These are phyloP conservation scores for Neuroterus valhalla DNA, from an alignment of 1,140 invertebrate species.

Conservation along the genomic window DNA sequence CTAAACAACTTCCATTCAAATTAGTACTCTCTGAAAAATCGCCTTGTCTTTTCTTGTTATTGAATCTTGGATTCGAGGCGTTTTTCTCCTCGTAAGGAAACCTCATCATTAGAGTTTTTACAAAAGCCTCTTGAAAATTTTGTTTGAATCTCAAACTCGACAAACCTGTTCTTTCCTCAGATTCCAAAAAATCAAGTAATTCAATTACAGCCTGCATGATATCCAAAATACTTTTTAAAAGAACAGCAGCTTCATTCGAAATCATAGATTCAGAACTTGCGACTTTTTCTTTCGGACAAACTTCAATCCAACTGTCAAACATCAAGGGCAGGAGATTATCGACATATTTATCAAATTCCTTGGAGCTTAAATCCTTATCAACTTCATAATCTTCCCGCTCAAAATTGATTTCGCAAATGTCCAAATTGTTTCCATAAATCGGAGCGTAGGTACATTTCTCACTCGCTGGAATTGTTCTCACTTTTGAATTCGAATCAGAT, in stretches of 20 bases:
- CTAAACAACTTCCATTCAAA: slow-evolving; percentile 50
- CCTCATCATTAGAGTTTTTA: slow-evolving; percentile 72
- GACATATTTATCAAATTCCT: slow-evolving; percentile 73
- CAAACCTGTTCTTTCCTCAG: slow-evolving; percentile 48
- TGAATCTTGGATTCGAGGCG: slow-evolving; percentile 31
- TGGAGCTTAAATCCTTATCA: slow-evolving; percentile 46
- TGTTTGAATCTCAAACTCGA: slow-evolving; percentile 72
- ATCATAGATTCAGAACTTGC: slow-evolving; percentile 45
- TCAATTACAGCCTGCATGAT: slow-evolving; percentile 77
- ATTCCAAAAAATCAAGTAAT: slow-evolving; percentile 72
- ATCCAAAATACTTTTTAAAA: slow-evolving; percentile 76
- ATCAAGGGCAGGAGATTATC: slow-evolving; percentile 81
- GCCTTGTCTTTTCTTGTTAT: slow-evolving; percentile 52
- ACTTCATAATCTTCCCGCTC: slow-evolving; percentile 33
- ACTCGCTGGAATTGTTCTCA: slow-evolving; percentile 40
- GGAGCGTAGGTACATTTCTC: slow-evolving; percentile 48
- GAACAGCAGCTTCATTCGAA: slow-evolving; percentile 74
- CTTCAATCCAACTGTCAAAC: slow-evolving; percentile 85
- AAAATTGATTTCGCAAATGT: slow-evolving; percentile 54
- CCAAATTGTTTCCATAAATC: slow-evolving; percentile 49
- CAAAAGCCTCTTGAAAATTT: slow-evolving; percentile 74
- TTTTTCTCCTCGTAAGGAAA: slow-evolving; percentile 75
- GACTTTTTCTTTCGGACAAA: slow-evolving; percentile 73
- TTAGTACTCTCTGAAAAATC: slow-evolving; percentile 47
- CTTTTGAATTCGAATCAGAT: slow-evolving; percentile 27